Evolutionary conservation across 2,888 invertebrate genomes (phyloP).

Genomic region (Leptura quadrifasciata): DNA sequence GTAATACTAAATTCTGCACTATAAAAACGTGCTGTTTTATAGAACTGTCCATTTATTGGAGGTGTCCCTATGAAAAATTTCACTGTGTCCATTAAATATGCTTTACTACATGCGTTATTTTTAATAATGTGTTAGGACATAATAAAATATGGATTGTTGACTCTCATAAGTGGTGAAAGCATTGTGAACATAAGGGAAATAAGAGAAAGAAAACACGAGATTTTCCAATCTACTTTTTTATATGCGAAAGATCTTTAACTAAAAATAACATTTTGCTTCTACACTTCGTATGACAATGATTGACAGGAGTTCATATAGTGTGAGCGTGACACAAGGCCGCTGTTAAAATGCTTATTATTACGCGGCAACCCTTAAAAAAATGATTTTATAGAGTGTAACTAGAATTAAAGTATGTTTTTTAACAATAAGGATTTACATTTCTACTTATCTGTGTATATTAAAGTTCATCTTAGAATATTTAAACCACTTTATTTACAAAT

Average conservation of each 20-base stretch:
- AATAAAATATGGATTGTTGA: background rate
- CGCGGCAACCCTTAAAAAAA: background rate
- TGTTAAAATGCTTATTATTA: slow-evolving; percentile 3
- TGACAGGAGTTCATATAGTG: background rate
- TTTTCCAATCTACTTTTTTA: background rate
- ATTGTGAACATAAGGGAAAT: background rate
- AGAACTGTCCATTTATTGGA: too few species aligned
- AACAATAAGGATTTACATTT: too few species aligned
- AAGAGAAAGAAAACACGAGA: background rate
- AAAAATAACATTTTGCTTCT: background rate
- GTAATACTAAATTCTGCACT: too few species aligned
- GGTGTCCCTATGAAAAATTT: too few species aligned
- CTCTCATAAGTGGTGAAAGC: background rate
- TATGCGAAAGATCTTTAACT: slow-evolving; percentile 3
- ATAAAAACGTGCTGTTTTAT: too few species aligned
- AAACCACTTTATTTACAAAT: too few species aligned
- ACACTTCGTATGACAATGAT: background rate
- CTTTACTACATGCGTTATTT: background rate
- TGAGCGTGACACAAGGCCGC: background rate
- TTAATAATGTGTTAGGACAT: background rate
- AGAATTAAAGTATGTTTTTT: too few species aligned
- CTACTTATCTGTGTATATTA: too few species aligned
- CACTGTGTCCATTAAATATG: background rate
- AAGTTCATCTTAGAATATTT: too few species aligned
- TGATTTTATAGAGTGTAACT: too few species aligned